These are phyloP conservation scores for Dermatemys mawii DNA, from an alignment of 2,113 vertebrate genomes.

Conservation along the genomic window DNA sequence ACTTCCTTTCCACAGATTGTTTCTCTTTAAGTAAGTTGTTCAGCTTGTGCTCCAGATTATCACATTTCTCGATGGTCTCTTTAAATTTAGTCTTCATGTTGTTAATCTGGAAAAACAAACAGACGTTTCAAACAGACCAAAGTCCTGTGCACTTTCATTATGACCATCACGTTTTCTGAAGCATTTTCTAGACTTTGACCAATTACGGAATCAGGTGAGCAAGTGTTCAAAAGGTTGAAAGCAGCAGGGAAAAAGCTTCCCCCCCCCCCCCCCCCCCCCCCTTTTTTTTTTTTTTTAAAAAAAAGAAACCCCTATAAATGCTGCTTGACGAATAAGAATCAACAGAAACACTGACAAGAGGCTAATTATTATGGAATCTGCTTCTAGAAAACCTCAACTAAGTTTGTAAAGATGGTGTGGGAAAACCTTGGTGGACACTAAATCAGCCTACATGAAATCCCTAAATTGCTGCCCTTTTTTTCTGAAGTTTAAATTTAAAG, in stretches of 20 bases:
- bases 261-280: too few species aligned
- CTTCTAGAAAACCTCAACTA: constrained; percentile 30
- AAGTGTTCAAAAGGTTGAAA: neutral
- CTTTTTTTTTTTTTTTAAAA: neutral
- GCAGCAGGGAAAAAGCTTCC: neutral
- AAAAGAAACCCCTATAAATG: neutral
- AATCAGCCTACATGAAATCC: neutral
- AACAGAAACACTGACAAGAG: neutral
- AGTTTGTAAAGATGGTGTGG: neutral
- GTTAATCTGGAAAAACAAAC: constrained; percentile 87
- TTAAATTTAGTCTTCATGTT: constrained; percentile 99
- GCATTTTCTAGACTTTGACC: constrained; percentile 13
- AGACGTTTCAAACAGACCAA: constrained; percentile 45
- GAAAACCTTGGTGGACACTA: neutral
- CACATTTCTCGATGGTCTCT: constrained; percentile 98
- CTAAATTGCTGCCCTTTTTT: neutral
- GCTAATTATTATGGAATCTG: constrained; percentile 51
- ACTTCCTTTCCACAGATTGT: constrained; percentile 94
- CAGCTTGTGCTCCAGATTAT: constrained; percentile 91
- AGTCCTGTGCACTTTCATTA: neutral
- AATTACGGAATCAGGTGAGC: neutral
- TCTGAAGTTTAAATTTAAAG: neutral
- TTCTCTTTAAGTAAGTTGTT: constrained; percentile 93
- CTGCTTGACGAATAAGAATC: neutral
- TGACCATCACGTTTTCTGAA: neutral